Conservation (phyloP, 2,113 vertebrate genomes). For the Morphnarchus princeps region DNA sequence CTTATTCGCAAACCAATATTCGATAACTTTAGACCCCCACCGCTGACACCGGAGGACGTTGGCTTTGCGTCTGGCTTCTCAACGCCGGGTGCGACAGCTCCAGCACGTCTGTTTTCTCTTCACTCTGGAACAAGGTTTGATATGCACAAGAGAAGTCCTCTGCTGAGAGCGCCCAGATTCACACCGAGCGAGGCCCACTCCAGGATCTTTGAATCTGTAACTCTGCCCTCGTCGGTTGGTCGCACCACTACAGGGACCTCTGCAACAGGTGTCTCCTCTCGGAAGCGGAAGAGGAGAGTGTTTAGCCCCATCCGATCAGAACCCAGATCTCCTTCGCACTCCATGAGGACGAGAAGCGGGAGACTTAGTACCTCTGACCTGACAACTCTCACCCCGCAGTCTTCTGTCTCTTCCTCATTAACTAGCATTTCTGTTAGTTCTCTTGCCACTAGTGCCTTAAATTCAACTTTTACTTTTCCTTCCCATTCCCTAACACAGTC, state of each 20-base stretch:
- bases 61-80: slow-evolving; percentile 84
- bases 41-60: slow-evolving; percentile 93
- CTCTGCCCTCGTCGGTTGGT: slow-evolving; percentile 79
- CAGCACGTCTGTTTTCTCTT: slow-evolving; percentile 85
- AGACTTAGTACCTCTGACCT: slow-evolving; percentile 84
- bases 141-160: slow-evolving; percentile 87
- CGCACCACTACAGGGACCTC: slow-evolving; percentile 78
- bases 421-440: slow-evolving; percentile 86
- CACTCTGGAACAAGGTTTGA: slow-evolving; percentile 86
- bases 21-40: slow-evolving; percentile 95
- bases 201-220: slow-evolving; percentile 95
- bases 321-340: slow-evolving; percentile 91
- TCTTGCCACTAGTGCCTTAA: slow-evolving; percentile 97
- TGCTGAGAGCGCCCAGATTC: slow-evolving; percentile 90
- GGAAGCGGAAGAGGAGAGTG: slow-evolving; percentile 79
- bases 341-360: slow-evolving; percentile 95
- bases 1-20: slow-evolving; percentile 97
- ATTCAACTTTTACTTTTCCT: slow-evolving; percentile 80
- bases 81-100: slow-evolving; percentile 66
- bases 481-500: slow-evolving; percentile 75
- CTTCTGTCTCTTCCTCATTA: slow-evolving; percentile 81
- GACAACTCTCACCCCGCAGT: slow-evolving; percentile 71
- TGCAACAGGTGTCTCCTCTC: slow-evolving; percentile 66
- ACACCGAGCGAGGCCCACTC: slow-evolving; percentile 97
- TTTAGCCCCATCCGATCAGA: slow-evolving; percentile 82